phyloP scores from a whole-genome alignment of 2,113 vertebrate genomes.

The Prunella himalayana region DNA sequence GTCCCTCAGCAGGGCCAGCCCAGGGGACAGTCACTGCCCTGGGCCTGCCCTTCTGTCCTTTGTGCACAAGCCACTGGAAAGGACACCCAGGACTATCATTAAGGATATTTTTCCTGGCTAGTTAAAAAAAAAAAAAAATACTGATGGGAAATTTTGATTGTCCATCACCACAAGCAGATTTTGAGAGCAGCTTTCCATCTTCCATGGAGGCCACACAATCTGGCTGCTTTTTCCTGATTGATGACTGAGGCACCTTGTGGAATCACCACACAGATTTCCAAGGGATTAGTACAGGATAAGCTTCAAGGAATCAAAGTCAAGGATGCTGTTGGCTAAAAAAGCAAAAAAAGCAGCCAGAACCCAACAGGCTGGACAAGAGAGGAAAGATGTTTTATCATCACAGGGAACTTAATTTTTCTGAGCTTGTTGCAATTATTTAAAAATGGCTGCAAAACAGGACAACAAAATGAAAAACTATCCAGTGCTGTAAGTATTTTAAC shows the following conservation, averaged over 20 bases:
- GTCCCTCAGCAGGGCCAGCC: background rate
- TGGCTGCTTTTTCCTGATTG: background rate
- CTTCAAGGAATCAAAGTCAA: background rate
- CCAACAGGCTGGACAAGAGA: background rate
- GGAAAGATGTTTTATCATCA: background rate
- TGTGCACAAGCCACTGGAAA: background rate
- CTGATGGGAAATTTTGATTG: background rate
- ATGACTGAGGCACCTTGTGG: background rate
- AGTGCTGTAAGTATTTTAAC: fast-evolving
- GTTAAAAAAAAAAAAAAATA: background rate
- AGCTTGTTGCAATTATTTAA: background rate
- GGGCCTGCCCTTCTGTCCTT: background rate
- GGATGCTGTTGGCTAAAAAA: background rate
- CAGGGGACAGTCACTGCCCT: background rate
- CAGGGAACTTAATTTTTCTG: background rate
- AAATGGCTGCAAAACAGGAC: background rate
- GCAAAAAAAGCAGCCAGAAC: background rate
- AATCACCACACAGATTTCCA: background rate
- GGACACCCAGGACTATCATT: background rate
- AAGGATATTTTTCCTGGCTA: background rate
- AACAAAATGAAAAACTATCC: background rate
- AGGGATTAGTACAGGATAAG: background rate
- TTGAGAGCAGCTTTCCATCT: background rate
- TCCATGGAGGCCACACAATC: background rate
- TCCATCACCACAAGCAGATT: background rate